A percentile compares a stretch with the other conserved stretches of the same genome.
These are phyloP conservation scores for Eudemis profundana DNA, from an alignment of 2,888 invertebrate species.

Conservation along the genomic window DNA sequence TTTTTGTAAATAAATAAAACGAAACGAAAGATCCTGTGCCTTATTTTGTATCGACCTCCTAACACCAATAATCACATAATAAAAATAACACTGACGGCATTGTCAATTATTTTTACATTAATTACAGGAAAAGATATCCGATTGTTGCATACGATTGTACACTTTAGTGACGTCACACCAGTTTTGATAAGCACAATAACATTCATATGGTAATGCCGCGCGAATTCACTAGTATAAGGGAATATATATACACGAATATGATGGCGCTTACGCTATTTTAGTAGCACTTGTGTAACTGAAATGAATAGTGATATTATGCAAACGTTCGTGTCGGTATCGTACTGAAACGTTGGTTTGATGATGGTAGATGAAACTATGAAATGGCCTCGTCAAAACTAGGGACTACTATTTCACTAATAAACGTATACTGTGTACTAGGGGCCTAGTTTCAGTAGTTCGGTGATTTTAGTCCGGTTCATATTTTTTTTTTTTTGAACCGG, in stretches of 20 bases:
- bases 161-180: slow-evolving; percentile 25
- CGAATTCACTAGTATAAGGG: not conserved
- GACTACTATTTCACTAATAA: too few relatives aligned
- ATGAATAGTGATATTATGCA: slow-evolving; percentile 29
- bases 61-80: too few relatives aligned
- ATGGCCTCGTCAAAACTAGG: too few relatives aligned
- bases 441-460: too few relatives aligned
- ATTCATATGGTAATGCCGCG: slow-evolving; percentile 23
- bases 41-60: too few relatives aligned
- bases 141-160: slow-evolving; percentile 15
- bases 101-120: slow-evolving; percentile 5
- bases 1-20: too few relatives aligned
- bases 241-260: not conserved
- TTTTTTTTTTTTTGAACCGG: too few relatives aligned
- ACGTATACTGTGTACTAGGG: too few relatives aligned
- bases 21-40: too few relatives aligned
- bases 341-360: slow-evolving; percentile 16
- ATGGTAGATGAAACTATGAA: not conserved
- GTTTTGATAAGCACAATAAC: slow-evolving; percentile 31
- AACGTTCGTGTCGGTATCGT: not conserved
- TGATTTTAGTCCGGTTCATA: too few relatives aligned
- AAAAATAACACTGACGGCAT: not conserved
- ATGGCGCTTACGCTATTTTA: not conserved
- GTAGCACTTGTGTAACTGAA: slow-evolving; percentile 1
- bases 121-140: slow-evolving; percentile 29